Base-by-base conservation (phyloP, 2,888 invertebrate genomes). In the Sabatieria punctata region DNA sequence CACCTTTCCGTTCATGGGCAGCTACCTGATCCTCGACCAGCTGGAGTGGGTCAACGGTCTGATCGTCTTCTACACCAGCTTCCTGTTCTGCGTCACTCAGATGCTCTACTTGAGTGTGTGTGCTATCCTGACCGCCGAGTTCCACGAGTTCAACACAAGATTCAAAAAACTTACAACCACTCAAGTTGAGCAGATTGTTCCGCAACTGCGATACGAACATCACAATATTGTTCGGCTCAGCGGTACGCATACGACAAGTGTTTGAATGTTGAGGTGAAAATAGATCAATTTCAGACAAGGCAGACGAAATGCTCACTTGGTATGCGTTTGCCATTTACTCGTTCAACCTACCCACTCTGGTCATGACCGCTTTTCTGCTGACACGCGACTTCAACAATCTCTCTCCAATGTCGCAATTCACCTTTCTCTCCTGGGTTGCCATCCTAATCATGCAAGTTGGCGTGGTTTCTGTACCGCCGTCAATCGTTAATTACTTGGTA, bases 1-100 rank as follows among this genome's bases (percentile, higher is more conserved):
- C 22, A 40, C 41, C 8, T 40, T 40, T 22, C 41, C 41, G 18
- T 40, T 40, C 41, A 40, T 40, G 22, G 41, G 23, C 15, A 23
- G 23, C 23, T 40, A 40, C 25, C 18, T 40, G 11, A 6, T 40
- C 21, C 13, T 40, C n/a, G 41, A 40, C 6, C 15, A 13, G 25
- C 18, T 40, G 22, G 25, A 40, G 23, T 24, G 11, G 8, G 25
- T 22, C 6, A 40, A 40, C 23, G 41, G 41, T 6, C 25, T 40
- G 22, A 40, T 40, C 19, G 41, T 40, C 8, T 13, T 13, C 18
- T 13, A n/a, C 25, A 40, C 41, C 23, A 21, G 22, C 11, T 6
- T 40, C 8, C 22, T 15, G 23, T 40, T 40, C 18, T 40, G 19
- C 18, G 11, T 40, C 11, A 8, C 41, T 19, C 41, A 40, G 25